Base-by-base conservation (phyloP, 1,140 invertebrate species). In the Lamellibrachia luymesi region DNA sequence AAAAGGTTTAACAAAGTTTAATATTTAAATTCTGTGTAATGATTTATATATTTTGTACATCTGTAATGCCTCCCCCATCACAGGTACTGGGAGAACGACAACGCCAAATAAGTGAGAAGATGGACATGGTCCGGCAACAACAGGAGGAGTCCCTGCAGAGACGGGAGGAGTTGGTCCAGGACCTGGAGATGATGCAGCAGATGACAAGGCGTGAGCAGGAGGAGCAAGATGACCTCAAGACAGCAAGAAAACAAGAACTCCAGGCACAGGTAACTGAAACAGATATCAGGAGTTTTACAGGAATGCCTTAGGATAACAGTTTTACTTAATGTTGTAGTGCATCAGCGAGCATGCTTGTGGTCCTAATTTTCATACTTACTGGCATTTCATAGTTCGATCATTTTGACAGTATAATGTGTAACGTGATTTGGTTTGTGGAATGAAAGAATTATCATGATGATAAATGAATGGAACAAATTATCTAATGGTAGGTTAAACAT, bases 121-220 rank as follows among this genome's bases (percentile, higher is more conserved):
- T 96, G 93, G 95, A 95, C 27, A 94, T 95, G 51, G 93, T 96
- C 8, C 94, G 94, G 49, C 64, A 94, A 25, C 94, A 95, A 92
- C 95, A 96, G 91, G 95, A 95, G 80, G 96, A 96, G 92, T 96
- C 96, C 0, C 92, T 96, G 25, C 93, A 95, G 92, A 95, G 95
- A 64, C 93, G 96, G 8, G 96, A 96, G 93, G 95, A 95, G 91
- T 94, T 96, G 91, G 93, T 96, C 51, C 90, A 94, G 49, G 96
- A 96, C 90, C 95, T 96, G 94, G 96, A 96, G 93, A 94, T 96
- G 92, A 96, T 95, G 91, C 95, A 96, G 93, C 95, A 96, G 92
- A 92, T 96, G 94, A 96, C 95, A n/a, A 94, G 94, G 8, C 94
- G 95, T 4, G 96, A 96, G 90, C 94, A 95, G 90, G 94, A 96